Evolutionary conservation across 2,113 vertebrate genomes (phyloP).

Genomic region (Phylloscopus trochilus): DNA sequence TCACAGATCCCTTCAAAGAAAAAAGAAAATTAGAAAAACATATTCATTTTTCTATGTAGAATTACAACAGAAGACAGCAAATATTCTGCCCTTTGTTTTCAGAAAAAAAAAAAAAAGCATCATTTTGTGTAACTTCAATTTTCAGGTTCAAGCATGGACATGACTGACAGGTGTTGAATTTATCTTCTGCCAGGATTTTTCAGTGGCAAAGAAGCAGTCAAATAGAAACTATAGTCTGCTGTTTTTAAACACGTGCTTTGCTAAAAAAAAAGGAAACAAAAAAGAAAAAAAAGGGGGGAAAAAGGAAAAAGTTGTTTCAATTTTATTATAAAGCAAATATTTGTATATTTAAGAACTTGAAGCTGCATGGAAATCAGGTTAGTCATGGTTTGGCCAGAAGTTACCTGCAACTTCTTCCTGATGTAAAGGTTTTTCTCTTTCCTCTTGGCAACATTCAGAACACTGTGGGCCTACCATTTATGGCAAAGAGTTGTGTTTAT

Average conservation of each 20-base stretch:
- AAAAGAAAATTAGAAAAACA: background rate
- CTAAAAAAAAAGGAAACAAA: background rate
- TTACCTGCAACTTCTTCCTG: background rate
- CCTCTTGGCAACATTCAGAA: background rate
- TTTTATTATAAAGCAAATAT: background rate
- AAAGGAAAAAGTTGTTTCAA: background rate
- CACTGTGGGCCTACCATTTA: constrained; percentile 13
- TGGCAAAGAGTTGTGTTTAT: background rate
- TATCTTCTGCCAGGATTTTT: background rate
- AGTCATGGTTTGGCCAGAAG: background rate
- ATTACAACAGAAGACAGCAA: background rate
- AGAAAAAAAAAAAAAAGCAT: background rate
- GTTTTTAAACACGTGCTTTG: background rate
- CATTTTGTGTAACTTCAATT: background rate
- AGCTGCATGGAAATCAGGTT: background rate
- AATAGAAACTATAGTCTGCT: background rate
- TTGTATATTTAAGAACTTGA: background rate
- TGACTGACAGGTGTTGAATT: background rate
- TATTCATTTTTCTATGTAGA: background rate
- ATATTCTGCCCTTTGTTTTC: background rate
- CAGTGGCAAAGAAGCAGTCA: background rate
- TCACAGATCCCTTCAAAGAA: background rate
- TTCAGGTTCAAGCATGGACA: background rate
- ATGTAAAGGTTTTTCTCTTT: background rate
- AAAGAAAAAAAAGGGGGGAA: background rate